Evolutionary conservation across 2,797 vertebrate species (phyloP), one percentile per base, ranked within the genome.

Genomic region (Coregonus suidteri): DNA sequence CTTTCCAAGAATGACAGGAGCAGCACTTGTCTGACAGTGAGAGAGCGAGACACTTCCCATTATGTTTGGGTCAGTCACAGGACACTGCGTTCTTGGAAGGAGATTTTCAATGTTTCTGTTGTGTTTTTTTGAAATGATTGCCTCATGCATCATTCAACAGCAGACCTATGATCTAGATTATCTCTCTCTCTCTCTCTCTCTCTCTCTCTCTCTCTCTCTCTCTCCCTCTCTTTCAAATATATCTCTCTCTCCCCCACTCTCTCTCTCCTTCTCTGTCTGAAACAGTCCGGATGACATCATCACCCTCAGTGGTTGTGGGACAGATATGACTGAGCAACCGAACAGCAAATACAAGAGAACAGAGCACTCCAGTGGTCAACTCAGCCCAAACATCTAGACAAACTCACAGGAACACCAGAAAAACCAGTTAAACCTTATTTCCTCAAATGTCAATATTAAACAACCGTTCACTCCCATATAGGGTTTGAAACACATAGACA

Each of bases 81-180:
- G 80, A 81, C 83, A 75, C 41, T 2, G 69, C 34, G 15, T 73
- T 81, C 72, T 74, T 75, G 70, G 71, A 73, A 73, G 77, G 41
- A 82, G 51, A 47, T 71, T 14, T 4, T 52, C 71, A 81, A 71
- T 84, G 80, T 71, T 84, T 84, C 75, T 77, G 41, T 81, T 76
- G 71, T 79, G 78, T 34, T 52, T 79, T 73, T 78, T 80, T 80
- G 79, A 88, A 73, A 87, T 89, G 89, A 77, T 85, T 71, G 1
- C 0, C 83, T 91, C 88, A 90, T 92, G 78, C 80, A 91, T 89
- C 81, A 86, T 92, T 90, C 82, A 91, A 85, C 77, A 81, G 47
- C 6, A 59, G 78, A 82, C 88, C 85, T 74, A 85, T 89, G 87
- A 92, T 90, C 87, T 84, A 77, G 76, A 87, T 81, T 81, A 81